phyloP scores from a whole-genome alignment of 2,113 vertebrate genomes.

The Chloropsis cyanopogon region DNA sequence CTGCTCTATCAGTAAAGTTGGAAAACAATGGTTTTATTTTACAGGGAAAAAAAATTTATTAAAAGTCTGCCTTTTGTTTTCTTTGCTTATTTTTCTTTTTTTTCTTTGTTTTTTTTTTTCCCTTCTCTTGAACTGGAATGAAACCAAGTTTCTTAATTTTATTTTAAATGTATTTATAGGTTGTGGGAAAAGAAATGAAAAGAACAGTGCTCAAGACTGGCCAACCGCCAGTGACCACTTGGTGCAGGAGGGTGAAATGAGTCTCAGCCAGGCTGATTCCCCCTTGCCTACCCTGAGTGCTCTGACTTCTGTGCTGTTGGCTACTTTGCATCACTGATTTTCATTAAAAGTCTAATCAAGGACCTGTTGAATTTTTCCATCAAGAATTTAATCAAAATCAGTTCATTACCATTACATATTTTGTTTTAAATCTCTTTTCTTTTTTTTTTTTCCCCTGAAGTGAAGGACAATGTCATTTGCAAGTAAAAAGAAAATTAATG shows the following conservation, averaged over 20 bases:
- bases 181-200: conserved; percentile 16
- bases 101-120: too few species aligned
- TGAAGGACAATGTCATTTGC: neutral
- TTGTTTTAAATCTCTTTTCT: neutral
- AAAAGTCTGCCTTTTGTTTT: neutral
- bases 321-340: neutral
- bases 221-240: neutral
- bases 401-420: neutral
- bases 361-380: neutral
- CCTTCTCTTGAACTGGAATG: neutral
- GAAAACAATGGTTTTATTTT: neutral
- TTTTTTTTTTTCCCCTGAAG: neutral
- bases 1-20: neutral
- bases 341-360: neutral
- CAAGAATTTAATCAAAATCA: neutral
- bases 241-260: neutral
- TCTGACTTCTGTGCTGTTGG: neutral
- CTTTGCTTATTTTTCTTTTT: neutral
- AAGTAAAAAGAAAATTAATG: neutral
- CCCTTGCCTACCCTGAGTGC: neutral
- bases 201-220: neutral
- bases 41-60: neutral
- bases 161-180: conserved; percentile 25
- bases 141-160: conserved; percentile 5
- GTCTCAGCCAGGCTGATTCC: neutral